Evolutionary conservation across 2,888 invertebrate species (phyloP).

Genomic region (Cosmia pyralina): DNA sequence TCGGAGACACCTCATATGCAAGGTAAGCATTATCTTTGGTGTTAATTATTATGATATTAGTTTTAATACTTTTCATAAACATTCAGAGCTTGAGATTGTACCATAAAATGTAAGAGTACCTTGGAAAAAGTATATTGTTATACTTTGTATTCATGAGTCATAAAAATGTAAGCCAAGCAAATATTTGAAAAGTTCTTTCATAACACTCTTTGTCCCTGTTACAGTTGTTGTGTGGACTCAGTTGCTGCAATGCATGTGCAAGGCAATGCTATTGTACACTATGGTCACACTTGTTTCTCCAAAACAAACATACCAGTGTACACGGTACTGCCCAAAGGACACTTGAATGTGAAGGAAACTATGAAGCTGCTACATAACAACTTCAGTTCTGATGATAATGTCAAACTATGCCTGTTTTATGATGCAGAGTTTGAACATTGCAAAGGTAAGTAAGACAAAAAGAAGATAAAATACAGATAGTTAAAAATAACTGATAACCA

Average conservation of each 20-base stretch:
- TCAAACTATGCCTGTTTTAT: slow-evolving; percentile 91
- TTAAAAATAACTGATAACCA: not conserved
- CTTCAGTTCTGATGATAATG: slow-evolving; percentile 75
- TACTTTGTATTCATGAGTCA: not conserved
- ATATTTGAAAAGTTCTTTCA: not conserved
- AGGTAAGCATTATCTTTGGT: slow-evolving; percentile 84
- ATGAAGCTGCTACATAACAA: slow-evolving; percentile 67
- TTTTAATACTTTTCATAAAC: not conserved
- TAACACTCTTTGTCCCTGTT: slow-evolving; percentile 58
- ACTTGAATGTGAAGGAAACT: slow-evolving; percentile 87
- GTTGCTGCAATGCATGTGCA: slow-evolving; percentile 96
- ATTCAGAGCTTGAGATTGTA: not conserved
- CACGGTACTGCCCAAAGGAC: slow-evolving; percentile 92
- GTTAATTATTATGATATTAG: not conserved
- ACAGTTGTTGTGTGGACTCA: slow-evolving; percentile 97
- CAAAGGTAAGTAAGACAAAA: slow-evolving; percentile 87
- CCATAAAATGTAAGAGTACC: not conserved
- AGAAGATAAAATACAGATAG: no score
- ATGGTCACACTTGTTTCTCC: slow-evolving; percentile 96
- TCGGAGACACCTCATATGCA: slow-evolving; percentile 97
- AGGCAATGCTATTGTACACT: slow-evolving; percentile 97
- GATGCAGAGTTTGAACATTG: slow-evolving; percentile 92
- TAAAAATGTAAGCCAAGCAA: not conserved
- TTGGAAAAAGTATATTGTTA: not conserved
- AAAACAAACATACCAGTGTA: slow-evolving; percentile 94